Base-by-base conservation (phyloP, 1,140 invertebrate genomes). In the Eufriesea mexicana region DNA sequence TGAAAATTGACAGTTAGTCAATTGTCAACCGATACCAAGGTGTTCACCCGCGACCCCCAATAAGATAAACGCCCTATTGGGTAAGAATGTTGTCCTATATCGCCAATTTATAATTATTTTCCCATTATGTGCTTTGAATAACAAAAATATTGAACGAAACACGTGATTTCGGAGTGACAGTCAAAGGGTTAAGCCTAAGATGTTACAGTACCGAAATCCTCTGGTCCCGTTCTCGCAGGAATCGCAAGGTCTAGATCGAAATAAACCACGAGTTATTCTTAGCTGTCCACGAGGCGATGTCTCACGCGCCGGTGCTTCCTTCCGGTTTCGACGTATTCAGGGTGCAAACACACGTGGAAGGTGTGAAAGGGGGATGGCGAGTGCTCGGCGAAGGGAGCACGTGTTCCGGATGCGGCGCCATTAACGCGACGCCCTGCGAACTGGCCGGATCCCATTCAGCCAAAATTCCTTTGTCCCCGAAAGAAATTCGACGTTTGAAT, bases 261-360 rank as follows among this genome's bases (percentile, higher is more conserved):
- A 75, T 49, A 42, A 35, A 16, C 35, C 77, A 12, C 25, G 10
- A 86, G 88, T 89, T 90, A 91, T 91, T 91, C 87, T 87, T 88
- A 86, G 89, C 85, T 74, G 25, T 62, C 80, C 68, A 81, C 84
- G 61, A 28, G 51, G 18, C 51, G 70, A 72, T 28, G 28, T 42
- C 49, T 72, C 70, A 79, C 45, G 54, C 54, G 25, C 18, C 55
- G 75, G 67, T 85, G 72, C 87, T 92, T 91, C 82, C 88, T 91
- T 91, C 90, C 91, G 90, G 88, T 87, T 77, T 72, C 89, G 82
- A 85, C 67, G 73, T 28, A 67, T 76, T 83, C 80, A 77, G 57
- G 55, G 54, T 25, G 68, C 76, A 66, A 88, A 90, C 89, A 88
- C 89, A 88, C 89, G 90, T 91, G 90, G 77, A 84, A 81, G 62